Evolutionary conservation across 2,888 invertebrate species (phyloP), one percentile per base, ranked within the genome.

Genomic region (Sinohyriopsis cumingii): DNA sequence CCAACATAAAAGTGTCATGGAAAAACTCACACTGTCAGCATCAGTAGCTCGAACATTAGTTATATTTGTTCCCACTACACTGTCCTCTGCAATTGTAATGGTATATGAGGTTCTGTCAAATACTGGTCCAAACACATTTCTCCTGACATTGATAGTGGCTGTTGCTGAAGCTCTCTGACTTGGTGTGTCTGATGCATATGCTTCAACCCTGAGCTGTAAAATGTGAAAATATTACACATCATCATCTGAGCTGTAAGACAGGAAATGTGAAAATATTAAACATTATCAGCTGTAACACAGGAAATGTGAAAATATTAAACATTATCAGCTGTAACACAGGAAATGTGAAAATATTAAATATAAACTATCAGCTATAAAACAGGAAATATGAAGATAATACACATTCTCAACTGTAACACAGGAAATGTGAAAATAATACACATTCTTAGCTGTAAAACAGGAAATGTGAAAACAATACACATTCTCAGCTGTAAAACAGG

Each of bases 81-180:
- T 73, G 0, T 79, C 75, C 68, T 86, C 85, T 15, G 80, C 56
- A 12, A 83, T 82, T 3, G 72, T 73, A 19, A 75, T 65, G 1
- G 71, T 65, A 75, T 85, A 88, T 6, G 74, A 64, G 5, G 70
- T 68, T 6, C 59, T 63, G 6, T 66, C 65, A 79, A 88, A 88
- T 2, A 71, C 57, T 22, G 88, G 88, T 5, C 74, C 59, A 69
- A 86, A 84, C 45, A 84, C 82, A 71, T 88, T 88, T 20, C 87
- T 75, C 0, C 72, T 69, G 3, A 88, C 82, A 45, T 72, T 71
- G 54, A 88, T 84, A 1, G 72, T 69, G 18, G 87, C 83, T 63
- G 82, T 74, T 9, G 84, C 82, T 45, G 84, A 82, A 4, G 84
- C 83, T 54, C 72, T 79, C 71, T 84, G 80, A 20, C 66, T 66